Conservation (phyloP, 1,140 invertebrate species). For the Rhizoglyphus robini region DNA sequence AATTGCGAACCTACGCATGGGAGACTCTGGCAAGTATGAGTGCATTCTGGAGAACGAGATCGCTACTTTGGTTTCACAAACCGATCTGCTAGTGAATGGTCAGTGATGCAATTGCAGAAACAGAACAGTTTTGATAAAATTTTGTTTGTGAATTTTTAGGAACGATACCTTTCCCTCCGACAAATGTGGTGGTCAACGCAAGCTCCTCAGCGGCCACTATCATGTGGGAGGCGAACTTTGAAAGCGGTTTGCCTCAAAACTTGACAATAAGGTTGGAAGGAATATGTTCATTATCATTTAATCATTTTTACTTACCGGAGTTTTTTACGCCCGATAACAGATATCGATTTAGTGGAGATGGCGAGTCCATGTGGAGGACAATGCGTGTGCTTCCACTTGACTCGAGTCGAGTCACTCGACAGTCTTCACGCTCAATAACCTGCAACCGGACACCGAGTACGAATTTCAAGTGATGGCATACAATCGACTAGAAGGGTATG, state of each 20-base stretch:
- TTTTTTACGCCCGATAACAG: too few relatives aligned
- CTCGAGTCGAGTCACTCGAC: too few relatives aligned
- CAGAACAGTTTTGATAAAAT: background rate
- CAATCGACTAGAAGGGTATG: slow-evolving; percentile 83
- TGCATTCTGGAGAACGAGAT: slow-evolving; percentile 88
- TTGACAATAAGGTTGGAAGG: slow-evolving; percentile 34
- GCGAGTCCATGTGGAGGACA: slow-evolving; percentile 56
- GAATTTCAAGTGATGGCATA: slow-evolving; percentile 92
- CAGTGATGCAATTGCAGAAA: slow-evolving; percentile 27
- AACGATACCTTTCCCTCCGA: slow-evolving; percentile 87
- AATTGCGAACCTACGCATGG: slow-evolving; percentile 65
- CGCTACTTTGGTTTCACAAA: slow-evolving; percentile 73
- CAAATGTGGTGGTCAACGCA: slow-evolving; percentile 70
- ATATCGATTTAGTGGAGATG: slow-evolving; percentile 40
- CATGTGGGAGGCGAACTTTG: slow-evolving; percentile 83
- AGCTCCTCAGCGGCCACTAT: slow-evolving; percentile 76
- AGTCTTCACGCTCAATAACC: slow-evolving; percentile 71
- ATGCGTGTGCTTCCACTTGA: slow-evolving; percentile 77
- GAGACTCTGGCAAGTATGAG: slow-evolving; percentile 87
- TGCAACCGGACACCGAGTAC: slow-evolving; percentile 76
- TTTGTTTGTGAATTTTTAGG: slow-evolving; percentile 39
- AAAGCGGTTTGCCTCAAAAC: slow-evolving; percentile 83
- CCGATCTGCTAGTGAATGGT: slow-evolving; percentile 76
- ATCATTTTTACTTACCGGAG: too few relatives aligned
- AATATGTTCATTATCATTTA: background rate